Conservation (phyloP, 2,113 vertebrate species). For the Gadus chalcogrammus region DNA sequence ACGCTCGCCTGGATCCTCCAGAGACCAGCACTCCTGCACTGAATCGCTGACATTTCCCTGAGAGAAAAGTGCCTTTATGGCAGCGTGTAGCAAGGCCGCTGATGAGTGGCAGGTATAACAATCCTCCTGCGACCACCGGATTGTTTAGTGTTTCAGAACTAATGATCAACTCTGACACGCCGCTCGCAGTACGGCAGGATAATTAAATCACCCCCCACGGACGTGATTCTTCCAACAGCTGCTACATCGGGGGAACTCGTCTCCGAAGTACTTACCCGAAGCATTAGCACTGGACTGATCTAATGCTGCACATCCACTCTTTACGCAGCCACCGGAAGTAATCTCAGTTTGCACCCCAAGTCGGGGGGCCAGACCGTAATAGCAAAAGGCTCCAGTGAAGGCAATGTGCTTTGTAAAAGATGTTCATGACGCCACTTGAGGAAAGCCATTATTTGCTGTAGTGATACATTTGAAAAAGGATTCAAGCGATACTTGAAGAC, state of each 20-base stretch:
- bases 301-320: neutral
- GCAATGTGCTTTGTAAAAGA: too few relatives aligned
- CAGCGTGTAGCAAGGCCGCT: neutral
- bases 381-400: too few relatives aligned
- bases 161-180: slow-evolving; percentile 3
- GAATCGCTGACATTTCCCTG: slow-evolving; percentile 4
- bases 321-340: slow-evolving; percentile 12
- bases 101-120: neutral
- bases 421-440: too few relatives aligned
- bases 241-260: neutral
- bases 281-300: too few relatives aligned
- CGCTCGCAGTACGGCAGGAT: slow-evolving; percentile 17
- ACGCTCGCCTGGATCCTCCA: slow-evolving; percentile 42
- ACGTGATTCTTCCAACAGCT: slow-evolving; percentile 16
- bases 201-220: slow-evolving; percentile 14
- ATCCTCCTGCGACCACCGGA: neutral
- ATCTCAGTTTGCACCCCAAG: too few relatives aligned
- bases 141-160: neutral
- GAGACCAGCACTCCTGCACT: slow-evolving; percentile 19
- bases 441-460: too few relatives aligned
- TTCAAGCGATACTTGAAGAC: too few relatives aligned
- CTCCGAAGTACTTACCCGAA: neutral
- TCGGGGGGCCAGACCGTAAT: too few relatives aligned
- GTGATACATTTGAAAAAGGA: too few relatives aligned
- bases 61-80: neutral